Conservation (phyloP, 2,797 vertebrate genomes). For the Alcedo quadribrachys region DNA sequence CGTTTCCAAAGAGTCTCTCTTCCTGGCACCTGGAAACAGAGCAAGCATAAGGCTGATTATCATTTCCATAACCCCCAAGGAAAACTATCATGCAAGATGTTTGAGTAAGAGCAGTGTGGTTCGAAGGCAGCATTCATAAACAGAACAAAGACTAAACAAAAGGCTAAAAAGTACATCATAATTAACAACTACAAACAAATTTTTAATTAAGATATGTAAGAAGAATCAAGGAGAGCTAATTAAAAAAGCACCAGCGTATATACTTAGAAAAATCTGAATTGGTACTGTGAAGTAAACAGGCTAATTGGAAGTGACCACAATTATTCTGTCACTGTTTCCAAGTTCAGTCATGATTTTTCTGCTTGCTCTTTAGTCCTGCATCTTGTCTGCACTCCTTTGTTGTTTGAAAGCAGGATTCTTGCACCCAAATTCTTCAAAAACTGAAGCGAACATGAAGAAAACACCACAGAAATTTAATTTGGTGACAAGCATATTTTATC, state of each 20-base stretch:
- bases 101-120: conserved; percentile 45
- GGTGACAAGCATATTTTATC: neutral
- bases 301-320: conserved; percentile 57
- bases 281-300: neutral
- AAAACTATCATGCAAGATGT: conserved; percentile 60
- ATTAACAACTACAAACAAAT: conserved; percentile 57
- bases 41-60: conserved; percentile 67
- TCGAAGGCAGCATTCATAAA: conserved; percentile 61
- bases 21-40: conserved; percentile 60
- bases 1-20: conserved; percentile 33
- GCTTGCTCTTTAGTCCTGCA: conserved; percentile 25
- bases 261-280: conserved; percentile 10
- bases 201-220: conserved; percentile 61
- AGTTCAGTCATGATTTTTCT: conserved; percentile 19
- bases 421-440: neutral
- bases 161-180: conserved; percentile 59
- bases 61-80: conserved; percentile 63
- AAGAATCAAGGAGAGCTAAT: conserved; percentile 51
- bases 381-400: neutral
- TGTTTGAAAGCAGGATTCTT: neutral
- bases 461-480: neutral
- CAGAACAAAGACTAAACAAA: conserved; percentile 65
- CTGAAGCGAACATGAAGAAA: neutral
- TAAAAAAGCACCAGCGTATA: neutral
- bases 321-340: conserved; percentile 21